Conservation (phyloP, 2,888 invertebrate genomes). For the Hofmannophila pseudospretella region DNA sequence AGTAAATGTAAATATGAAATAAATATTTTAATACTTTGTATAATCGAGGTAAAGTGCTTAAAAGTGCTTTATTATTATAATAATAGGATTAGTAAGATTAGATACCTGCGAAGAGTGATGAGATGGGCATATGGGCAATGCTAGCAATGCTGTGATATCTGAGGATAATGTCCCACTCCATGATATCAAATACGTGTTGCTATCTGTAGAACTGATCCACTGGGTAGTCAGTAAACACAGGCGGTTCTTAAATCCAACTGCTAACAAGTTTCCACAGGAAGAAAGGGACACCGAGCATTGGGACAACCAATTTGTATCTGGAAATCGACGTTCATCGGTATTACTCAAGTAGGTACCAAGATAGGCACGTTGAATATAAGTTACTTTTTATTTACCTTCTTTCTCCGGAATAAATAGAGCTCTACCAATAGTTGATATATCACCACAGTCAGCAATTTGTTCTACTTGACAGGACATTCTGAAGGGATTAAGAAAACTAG, state of each 20-base stretch:
- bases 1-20: too few species aligned
- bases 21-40: too few species aligned
- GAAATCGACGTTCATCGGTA: conserved; percentile 16
- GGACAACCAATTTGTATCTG: conserved; percentile 64
- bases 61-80: too few species aligned
- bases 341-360: not conserved
- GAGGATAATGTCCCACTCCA: conserved; percentile 69
- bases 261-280: conserved; percentile 62
- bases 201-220: conserved; percentile 65
- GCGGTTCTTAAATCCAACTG: conserved; percentile 55
- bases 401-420: conserved; percentile 75
- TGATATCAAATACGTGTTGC: conserved; percentile 60
- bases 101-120: conserved; percentile 68
- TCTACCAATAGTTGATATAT: conserved; percentile 77
- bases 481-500: not conserved
- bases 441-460: conserved; percentile 78
- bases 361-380: not conserved
- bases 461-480: conserved; percentile 78
- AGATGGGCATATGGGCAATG: conserved; percentile 62
- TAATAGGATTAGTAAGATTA: not conserved
- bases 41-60: too few species aligned
- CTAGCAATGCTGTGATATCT: conserved; percentile 51
- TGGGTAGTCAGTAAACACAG: conserved; percentile 63
- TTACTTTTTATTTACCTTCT: conserved; percentile 43
- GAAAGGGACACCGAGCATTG: conserved; percentile 64